These are phyloP conservation scores for Drosophila crucigera DNA, from an alignment of 2,888 invertebrate species.

Conservation along the genomic window DNA sequence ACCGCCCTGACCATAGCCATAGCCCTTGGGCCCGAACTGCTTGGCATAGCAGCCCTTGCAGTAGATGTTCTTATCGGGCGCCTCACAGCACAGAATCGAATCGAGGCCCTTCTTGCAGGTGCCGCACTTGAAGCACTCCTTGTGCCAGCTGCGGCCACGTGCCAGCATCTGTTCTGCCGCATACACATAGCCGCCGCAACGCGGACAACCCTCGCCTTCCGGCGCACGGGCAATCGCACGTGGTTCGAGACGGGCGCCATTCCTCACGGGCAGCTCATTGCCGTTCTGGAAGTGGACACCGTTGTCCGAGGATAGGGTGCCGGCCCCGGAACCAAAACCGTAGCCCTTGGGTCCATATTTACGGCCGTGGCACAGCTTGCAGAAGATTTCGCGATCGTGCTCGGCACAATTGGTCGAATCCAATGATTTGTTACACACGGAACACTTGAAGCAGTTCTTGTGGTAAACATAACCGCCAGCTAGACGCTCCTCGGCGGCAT, in stretches of 20 bases:
- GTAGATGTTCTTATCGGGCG: constrained; percentile 97
- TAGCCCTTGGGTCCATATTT: constrained; percentile 74
- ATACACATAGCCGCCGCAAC: constrained; percentile 97
- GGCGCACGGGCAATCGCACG: constrained; percentile 92
- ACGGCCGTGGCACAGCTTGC: constrained; percentile 71
- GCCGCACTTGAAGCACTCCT: constrained; percentile 96
- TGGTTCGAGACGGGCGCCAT: constrained; percentile 89
- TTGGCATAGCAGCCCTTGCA: constrained; percentile 99
- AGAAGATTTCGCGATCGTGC: constrained; percentile 73
- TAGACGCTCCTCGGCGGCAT: constrained; percentile 73
- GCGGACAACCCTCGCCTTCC: constrained; percentile 95
- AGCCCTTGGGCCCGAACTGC: constrained; percentile 98
- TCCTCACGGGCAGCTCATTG: constrained; percentile 84
- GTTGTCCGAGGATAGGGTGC: constrained; percentile 75
- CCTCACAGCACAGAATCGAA: constrained; percentile 96
- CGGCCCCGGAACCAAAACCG: constrained; percentile 73
- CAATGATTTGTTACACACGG: constrained; percentile 77
- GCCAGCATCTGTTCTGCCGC: constrained; percentile 97
- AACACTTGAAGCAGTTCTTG: constrained; percentile 78
- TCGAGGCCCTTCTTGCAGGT: constrained; percentile 94
- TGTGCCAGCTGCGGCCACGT: constrained; percentile 89
- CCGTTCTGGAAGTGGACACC: constrained; percentile 76
- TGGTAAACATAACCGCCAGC: constrained; percentile 75
- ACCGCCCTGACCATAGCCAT: constrained; percentile 98
- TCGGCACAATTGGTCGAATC: constrained; percentile 75